Percentiles rank a stretch among this genome's conserved stretches.
Conservation (phyloP, 2,797 vertebrate species). For the Typhlichthys eigenmanni region DNA sequence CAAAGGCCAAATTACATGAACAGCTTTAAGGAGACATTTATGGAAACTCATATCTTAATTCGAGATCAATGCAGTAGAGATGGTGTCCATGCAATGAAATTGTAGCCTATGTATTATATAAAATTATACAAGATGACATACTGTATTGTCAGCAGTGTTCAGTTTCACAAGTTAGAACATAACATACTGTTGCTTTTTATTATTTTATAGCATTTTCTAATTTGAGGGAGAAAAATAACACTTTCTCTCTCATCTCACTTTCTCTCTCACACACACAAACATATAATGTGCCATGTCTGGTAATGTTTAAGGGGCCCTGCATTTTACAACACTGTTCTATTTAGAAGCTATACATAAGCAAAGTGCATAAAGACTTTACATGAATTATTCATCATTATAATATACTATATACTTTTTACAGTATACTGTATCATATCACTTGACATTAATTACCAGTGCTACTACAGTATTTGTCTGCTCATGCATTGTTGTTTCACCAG, state of each 20-base stretch:
- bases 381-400: slow-evolving; percentile 25
- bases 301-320: neutral
- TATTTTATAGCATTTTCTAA: no score
- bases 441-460: slow-evolving; percentile 11
- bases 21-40: slow-evolving; percentile 26
- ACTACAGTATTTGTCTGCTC: neutral
- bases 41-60: slow-evolving; percentile 25
- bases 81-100: no score
- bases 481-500: slow-evolving; percentile 16
- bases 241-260: neutral
- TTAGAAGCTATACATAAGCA: neutral
- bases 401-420: slow-evolving; percentile 24
- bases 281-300: neutral
- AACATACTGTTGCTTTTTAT: neutral
- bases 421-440: no score
- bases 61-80: neutral
- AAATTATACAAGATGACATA: neutral
- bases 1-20: slow-evolving; percentile 13
- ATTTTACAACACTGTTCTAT: neutral
- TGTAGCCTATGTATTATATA: no score
- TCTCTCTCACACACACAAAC: neutral
- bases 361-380: slow-evolving; percentile 28
- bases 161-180: neutral
- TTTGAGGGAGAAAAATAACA: neutral
- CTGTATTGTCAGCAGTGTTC: neutral